These are phyloP conservation scores for Centropus unirufus DNA, from an alignment of 2,113 vertebrate species.

Conservation along the genomic window DNA sequence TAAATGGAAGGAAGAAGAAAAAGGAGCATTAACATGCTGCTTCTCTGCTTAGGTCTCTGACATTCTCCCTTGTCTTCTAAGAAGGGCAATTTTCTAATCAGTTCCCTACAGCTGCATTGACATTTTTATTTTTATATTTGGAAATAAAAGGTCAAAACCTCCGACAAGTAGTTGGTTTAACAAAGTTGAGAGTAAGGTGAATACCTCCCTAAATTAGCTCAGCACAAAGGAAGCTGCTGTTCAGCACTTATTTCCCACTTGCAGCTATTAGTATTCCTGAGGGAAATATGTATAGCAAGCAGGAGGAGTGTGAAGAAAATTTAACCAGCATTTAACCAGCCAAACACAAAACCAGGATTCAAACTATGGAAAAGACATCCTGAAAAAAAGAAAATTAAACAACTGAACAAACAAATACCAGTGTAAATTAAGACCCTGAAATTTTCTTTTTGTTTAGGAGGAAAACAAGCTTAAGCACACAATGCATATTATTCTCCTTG, in stretches of 20 bases:
- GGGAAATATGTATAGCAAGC: neutral
- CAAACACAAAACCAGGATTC: neutral
- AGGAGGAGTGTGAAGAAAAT: neutral
- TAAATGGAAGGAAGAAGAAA: neutral
- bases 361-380: neutral
- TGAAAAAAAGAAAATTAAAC: neutral
- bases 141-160: neutral
- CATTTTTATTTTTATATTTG: conserved; percentile 27
- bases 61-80: neutral
- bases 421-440: neutral
- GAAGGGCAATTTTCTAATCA: neutral
- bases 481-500: neutral
- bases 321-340: neutral
- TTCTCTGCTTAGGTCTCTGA: neutral
- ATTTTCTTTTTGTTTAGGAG: neutral
- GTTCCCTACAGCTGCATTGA: neutral
- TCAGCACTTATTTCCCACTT: neutral
- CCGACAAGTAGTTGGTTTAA: neutral
- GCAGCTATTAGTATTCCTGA: neutral
- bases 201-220: conserved; percentile 5
- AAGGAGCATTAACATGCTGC: neutral
- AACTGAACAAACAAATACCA: neutral
- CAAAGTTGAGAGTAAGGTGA: neutral
- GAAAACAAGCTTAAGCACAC: neutral
- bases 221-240: neutral